A percentile compares a stretch with the other conserved stretches of the same genome.
Evolutionary conservation across 2,888 invertebrate genomes (phyloP).

Genomic region (Pachycephus smyrnensis): DNA sequence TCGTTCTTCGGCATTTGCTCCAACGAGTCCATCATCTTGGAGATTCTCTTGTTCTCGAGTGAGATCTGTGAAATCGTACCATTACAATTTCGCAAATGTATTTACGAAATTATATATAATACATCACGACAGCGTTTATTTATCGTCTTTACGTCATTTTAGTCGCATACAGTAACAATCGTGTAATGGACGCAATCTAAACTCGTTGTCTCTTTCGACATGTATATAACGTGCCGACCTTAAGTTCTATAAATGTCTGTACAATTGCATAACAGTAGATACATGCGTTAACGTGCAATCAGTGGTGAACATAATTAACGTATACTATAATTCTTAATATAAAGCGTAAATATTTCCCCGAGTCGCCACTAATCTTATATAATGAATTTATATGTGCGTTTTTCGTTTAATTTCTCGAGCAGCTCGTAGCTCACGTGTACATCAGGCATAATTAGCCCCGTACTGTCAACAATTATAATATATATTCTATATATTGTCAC

Average conservation of each 20-base stretch:
- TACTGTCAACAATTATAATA: not conserved
- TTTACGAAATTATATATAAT: too few relatives aligned
- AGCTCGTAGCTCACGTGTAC: too few relatives aligned
- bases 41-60: not conserved
- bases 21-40: conserved; percentile 68
- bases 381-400: not conserved
- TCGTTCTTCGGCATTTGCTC: conserved; percentile 84
- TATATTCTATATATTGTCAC: not conserved
- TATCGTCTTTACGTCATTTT: not conserved
- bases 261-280: not conserved
- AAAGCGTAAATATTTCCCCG: not conserved
- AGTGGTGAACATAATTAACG: not conserved
- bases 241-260: not conserved
- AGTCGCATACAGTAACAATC: not conserved
- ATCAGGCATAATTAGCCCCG: not conserved
- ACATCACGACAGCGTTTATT: not conserved
- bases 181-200: not conserved
- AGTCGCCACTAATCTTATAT: not conserved
- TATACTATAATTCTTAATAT: not conserved
- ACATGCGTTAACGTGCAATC: not conserved
- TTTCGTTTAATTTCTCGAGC: too few relatives aligned
- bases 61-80: not conserved
- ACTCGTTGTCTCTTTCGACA: not conserved
- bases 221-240: not conserved
- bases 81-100: not conserved